Evolutionary conservation across 2,797 vertebrate species (phyloP).

Genomic region (Tiaroga cobitis): DNA sequence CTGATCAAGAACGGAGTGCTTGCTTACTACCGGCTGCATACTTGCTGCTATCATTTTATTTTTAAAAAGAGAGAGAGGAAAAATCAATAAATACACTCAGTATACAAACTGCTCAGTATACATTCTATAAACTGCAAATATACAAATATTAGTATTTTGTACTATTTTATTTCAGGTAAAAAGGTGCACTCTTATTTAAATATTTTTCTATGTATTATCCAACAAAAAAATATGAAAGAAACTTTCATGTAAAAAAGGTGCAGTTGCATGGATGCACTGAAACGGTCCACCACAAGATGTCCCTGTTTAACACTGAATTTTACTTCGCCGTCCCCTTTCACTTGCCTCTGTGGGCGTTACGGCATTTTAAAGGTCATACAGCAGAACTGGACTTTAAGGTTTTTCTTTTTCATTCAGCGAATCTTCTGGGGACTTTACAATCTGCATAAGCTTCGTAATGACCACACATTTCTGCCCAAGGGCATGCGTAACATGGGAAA

Average conservation of each 20-base stretch:
- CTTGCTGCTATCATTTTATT: neutral
- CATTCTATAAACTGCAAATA: neutral
- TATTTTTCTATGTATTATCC: neutral
- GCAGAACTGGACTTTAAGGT: conserved; percentile 36
- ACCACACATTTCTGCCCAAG: conserved; percentile 12
- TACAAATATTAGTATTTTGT: neutral
- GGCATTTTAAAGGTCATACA: conserved; percentile 50
- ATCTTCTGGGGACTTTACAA: conserved; percentile 47
- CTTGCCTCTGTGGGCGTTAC: neutral
- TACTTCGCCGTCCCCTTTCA: neutral
- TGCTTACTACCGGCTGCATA: neutral
- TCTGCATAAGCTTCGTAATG: conserved; percentile 19
- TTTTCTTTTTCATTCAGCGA: neutral
- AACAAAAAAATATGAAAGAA: neutral
- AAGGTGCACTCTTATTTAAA: neutral
- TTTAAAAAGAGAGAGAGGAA: neutral
- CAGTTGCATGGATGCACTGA: neutral
- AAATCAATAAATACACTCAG: neutral
- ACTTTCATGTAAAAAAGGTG: neutral
- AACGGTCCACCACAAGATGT: conserved; percentile 49
- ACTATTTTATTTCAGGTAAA: no score
- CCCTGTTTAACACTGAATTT: conserved; percentile 29
- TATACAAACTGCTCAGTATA: neutral
- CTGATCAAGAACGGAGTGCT: no score
- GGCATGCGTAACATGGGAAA: conserved; percentile 7